Base-by-base conservation (phyloP, 2,797 vertebrate species). In the Enteromius treurensis region DNA sequence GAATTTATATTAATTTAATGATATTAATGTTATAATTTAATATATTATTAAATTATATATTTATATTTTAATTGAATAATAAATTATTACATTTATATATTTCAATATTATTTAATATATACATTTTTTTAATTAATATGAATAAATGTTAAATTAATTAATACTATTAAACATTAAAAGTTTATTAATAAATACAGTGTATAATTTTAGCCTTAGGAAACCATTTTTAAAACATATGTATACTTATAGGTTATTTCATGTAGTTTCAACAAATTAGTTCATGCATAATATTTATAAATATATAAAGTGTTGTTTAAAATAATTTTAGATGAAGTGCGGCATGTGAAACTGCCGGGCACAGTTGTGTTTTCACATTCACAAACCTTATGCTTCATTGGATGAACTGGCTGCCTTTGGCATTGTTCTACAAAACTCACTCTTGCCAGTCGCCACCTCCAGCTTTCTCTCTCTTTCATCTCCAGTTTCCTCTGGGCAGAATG, bases 361-460 rank as follows among this genome's bases (percentile, higher is more conserved):
- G 34, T 70, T 62, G 34, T 58, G 21, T 79, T 78, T 29, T 62
- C 53, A 21, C 71, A 71, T 81, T 62, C 71, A 82, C 34, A 77
- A 42, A 23, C 23, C 17, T 76, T 34, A 67, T 37, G 40, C 64
- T 60, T 85, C 83, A 58, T 62, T 80, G 13, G 45, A 68, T 51
- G 29, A 70, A 47, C 26, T 68, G 62, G 34, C 13, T 11, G 49
- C 73, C 81, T 77, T 34, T 23, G 81, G 73, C 49, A 40, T 40
- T 77, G 34, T 68, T 82, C 62, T 65, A 68, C 23, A 77, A 82
- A 77, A 53, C 67, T 71, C 49, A 9, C 53, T 74, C 37, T 81
- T 26, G 10, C 23, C 34, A 42, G 37, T 81, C 55, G n/a, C 17
- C 23, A 40, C 6, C 67, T 84, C 71, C 6, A 14, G 45, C 23